Evolutionary conservation across 2,113 vertebrate species (phyloP).

Genomic region (Phaethon lepturus): DNA sequence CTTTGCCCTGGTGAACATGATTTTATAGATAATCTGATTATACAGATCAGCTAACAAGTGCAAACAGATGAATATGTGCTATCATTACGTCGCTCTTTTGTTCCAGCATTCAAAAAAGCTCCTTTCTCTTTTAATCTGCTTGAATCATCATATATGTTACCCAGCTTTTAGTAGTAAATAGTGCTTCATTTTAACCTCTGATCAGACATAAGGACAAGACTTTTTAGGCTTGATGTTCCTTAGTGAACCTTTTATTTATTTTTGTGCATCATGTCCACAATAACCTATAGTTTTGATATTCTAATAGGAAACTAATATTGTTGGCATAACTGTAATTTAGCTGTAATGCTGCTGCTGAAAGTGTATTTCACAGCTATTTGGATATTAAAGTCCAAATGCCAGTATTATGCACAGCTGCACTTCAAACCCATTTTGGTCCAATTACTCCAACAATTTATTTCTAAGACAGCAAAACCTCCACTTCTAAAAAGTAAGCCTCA

Average conservation of each 20-base stretch:
- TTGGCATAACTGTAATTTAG: background rate
- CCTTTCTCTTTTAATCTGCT: background rate
- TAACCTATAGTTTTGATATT: background rate
- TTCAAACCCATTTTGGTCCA: background rate
- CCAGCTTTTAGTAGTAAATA: background rate
- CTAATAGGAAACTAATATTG: background rate
- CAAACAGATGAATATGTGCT: background rate
- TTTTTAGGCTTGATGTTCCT: background rate
- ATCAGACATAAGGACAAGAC: background rate
- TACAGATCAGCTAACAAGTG: background rate
- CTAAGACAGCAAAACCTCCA: accelerated
- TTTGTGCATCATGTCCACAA: background rate
- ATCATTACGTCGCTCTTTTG: background rate
- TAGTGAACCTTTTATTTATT: background rate
- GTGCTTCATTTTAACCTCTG: background rate
- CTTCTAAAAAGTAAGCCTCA: background rate
- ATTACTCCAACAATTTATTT: background rate
- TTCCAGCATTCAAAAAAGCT: background rate
- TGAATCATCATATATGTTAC: background rate
- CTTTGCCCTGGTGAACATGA: background rate
- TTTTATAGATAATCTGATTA: background rate
- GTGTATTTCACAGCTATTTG: background rate
- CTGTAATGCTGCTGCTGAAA: background rate
- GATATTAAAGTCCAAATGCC: background rate
- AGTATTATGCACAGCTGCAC: background rate